Conservation (phyloP, 1,140 invertebrate genomes). For the Rhizoglyphus robini region DNA sequence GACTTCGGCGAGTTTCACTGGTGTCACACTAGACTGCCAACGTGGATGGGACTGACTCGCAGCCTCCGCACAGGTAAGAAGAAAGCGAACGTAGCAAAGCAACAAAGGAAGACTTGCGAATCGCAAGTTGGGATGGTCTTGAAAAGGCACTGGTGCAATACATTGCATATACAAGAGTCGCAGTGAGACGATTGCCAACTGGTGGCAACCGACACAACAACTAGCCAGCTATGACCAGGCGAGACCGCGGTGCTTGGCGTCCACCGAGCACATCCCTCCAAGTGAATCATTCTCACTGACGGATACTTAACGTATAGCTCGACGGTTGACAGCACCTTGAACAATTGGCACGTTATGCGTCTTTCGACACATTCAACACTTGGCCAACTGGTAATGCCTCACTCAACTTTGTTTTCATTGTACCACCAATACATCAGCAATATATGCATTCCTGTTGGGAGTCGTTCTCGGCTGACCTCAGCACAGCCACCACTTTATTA, state of each 20-base stretch:
- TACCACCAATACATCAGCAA: too few species aligned
- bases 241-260: background rate
- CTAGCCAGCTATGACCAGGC: background rate
- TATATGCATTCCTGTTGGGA: too few species aligned
- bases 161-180: background rate
- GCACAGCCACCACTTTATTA: too few species aligned
- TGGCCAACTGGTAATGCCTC: background rate
- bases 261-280: background rate
- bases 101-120: slow-evolving; percentile 1
- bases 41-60: background rate
- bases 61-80: background rate
- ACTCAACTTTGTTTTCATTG: too few species aligned
- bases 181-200: background rate
- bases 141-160: background rate
- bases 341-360: too few species aligned
- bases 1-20: slow-evolving; percentile 4
- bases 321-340: too few species aligned
- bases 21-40: slow-evolving; percentile 1
- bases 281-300: background rate
- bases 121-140: background rate
- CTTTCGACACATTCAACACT: background rate
- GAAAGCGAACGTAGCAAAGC: background rate
- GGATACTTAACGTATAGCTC: too few species aligned
- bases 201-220: background rate
- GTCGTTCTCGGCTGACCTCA: too few species aligned